Conservation (phyloP, 2,113 vertebrate genomes). For the Protobothrops mucrosquamatus region DNA sequence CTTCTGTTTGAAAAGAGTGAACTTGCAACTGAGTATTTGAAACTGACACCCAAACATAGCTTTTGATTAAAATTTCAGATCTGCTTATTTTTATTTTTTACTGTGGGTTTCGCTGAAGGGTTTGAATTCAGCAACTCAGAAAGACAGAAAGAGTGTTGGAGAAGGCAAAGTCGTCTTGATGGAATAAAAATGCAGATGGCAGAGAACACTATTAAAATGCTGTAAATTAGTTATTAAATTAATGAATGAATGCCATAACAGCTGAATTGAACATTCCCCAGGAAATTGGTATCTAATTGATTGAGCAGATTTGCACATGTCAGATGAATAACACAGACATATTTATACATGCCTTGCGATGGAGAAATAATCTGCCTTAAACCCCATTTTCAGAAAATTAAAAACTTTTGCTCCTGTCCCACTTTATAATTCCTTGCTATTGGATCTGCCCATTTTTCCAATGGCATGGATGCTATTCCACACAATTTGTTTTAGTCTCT, state of each 20-base stretch:
- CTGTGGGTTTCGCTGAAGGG: neutral
- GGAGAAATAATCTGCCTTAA: neutral
- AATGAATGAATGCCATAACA: neutral
- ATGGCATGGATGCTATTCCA: neutral
- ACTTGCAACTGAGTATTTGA: neutral
- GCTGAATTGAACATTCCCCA: neutral
- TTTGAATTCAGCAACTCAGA: neutral
- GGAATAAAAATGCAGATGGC: neutral
- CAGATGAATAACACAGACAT: neutral
- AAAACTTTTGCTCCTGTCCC: neutral
- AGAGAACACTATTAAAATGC: neutral
- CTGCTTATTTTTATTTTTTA: neutral
- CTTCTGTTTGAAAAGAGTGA: slow-evolving; percentile 2
- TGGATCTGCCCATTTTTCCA: neutral
- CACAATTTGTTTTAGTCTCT: neutral
- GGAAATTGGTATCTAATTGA: neutral
- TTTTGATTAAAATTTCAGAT: slow-evolving; percentile 2
- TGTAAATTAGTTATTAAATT: neutral
- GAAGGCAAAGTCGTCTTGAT: neutral
- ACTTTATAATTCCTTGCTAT: neutral
- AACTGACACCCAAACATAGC: neutral
- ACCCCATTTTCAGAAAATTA: neutral
- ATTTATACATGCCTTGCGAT: neutral
- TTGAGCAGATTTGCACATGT: neutral
- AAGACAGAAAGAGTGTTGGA: neutral